Evolutionary conservation across 2,113 vertebrate species (phyloP), one percentile per base, ranked within the genome.

Genomic region (Alouatta palliata): DNA sequence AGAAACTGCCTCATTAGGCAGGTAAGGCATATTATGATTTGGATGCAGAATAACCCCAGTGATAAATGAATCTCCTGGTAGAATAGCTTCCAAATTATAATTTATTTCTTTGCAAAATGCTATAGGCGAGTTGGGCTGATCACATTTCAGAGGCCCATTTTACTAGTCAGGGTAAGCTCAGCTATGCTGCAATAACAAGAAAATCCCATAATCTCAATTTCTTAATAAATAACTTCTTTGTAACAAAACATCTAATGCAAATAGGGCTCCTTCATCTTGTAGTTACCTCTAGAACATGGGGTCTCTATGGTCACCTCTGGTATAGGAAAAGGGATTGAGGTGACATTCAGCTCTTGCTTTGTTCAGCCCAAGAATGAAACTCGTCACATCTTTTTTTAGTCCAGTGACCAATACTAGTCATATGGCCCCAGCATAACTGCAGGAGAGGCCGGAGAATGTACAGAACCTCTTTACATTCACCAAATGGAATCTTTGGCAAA

Each of bases 1-100:
- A 92, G 81, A 90, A 98, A 79, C 90, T 25, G 82, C 96, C 75
- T 97, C 97, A 96, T 97, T 98, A 97, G 88, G 92, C 96, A 97
- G 85, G 93, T 92, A 93, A 94, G 88, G 52, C 87, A 32, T 88
- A 66, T 92, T 79, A 5, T 52, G 95, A 97, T 95, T 95, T 83
- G 92, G 83, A 93, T 47, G 58, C 43, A 73, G 95, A 97, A 82
- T 88, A 92, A 82, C 84, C 47, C 77, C 80, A 14, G 47, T 94
- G 94, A 97, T 92, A 92, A 95, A 96, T 96, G 92, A 52, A 66
- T 56, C 45, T 64, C 56, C 77, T 93, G 9, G 40, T 45, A 70
- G 37, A 70, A 79, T 43, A 92, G 73, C 70, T 64, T 91, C 81
- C n/a, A 87, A 27, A 82, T 82, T 23, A 54, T 70, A 86, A 30